Evolutionary conservation across 1,140 invertebrate species (phyloP), one percentile per base, ranked within the genome.

Genomic region (Achroia grisella): DNA sequence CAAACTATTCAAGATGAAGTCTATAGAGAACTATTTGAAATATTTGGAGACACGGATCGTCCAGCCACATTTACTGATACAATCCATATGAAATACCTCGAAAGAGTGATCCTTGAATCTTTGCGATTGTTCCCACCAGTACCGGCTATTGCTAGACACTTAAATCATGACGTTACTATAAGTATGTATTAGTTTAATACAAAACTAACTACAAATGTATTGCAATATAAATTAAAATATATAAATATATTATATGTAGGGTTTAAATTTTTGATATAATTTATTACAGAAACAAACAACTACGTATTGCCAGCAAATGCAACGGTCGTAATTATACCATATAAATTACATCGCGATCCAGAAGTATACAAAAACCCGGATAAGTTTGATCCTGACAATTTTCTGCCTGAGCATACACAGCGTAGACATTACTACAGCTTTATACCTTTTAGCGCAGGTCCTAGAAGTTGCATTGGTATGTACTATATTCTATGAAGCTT

Each of bases 371-470:
- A 91, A 14, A 91, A 96, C 62, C 94, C 94, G 0, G 88, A 93
- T 15, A 86, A 86, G 10, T 96, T 95, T 69, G 86, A 96, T 67
- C 95, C 95, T 0, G 94, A 96, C 65, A 92, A 95, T 65, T 96
- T 96, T 86, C 71, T 94, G 14, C 91, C 93, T 0, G 94, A 95
- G 56, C 93, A 91, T 44, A 89, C 89, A 2, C 87, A 89, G 6
- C 89, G 89, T 41, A 88, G 94, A 30, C 93, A 96, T 62, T 95
- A 95, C 36, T 96, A 94, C 77, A 90, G 93, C 8, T 96, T 91
- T 69, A 90, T 96, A 15, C 95, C 95, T 2, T 97, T 97, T 87
- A 94, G 93, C 2, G 94, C 94, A 42, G 94, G 94, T 31, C 92
- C 93, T 0, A 89, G 94, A 51, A 95, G 93, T 54, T 96, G 94